Evolutionary conservation across 2,797 vertebrate genomes (phyloP).

Genomic region (Mionectes olivaceus): DNA sequence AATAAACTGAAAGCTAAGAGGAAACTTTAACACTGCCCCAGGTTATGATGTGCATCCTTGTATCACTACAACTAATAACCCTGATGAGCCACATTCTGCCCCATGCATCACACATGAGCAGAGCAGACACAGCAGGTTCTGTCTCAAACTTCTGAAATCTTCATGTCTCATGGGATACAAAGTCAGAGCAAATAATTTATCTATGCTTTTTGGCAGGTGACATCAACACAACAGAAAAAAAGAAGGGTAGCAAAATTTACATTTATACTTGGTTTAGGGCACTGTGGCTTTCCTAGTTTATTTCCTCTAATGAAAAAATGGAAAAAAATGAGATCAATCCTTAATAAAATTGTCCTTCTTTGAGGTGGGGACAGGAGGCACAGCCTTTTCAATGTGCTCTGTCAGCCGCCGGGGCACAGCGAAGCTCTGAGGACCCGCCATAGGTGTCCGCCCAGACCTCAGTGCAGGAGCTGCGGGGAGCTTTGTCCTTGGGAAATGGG

Average conservation of each 20-base stretch:
- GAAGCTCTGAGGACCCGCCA: background rate
- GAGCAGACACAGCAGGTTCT: background rate
- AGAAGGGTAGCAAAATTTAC: background rate
- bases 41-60: background rate
- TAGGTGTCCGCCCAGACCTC: background rate
- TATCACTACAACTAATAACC: background rate
- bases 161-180: background rate
- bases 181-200: background rate
- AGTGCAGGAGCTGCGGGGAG: background rate
- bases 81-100: background rate
- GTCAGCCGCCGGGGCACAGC: background rate
- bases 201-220: background rate
- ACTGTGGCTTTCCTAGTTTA: background rate
- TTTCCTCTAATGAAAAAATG: background rate
- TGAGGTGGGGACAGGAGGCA: background rate
- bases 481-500: constrained; percentile 54
- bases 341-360: constrained; percentile 34
- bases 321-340: background rate
- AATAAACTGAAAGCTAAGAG: constrained; percentile 10
- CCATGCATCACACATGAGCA: accelerated
- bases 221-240: background rate
- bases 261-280: background rate
- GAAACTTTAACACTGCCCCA: background rate
- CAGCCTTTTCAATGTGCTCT: background rate
- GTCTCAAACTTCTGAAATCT: background rate